Evolutionary conservation across 2,113 vertebrate genomes (phyloP).

Genomic region (Poecile atricapillus): DNA sequence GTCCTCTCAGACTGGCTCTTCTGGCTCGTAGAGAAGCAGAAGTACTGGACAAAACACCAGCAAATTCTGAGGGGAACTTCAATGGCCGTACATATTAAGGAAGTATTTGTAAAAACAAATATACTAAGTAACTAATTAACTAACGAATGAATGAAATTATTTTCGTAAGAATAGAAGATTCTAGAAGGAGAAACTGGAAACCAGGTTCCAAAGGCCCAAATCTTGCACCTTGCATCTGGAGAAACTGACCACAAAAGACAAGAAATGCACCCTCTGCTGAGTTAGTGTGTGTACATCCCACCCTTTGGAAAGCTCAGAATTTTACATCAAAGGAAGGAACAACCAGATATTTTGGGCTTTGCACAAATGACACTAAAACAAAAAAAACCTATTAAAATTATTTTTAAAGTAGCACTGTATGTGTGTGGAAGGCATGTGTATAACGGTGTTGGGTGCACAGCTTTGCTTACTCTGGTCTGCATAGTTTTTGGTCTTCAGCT

Average conservation of each 20-base stretch:
- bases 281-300: not conserved
- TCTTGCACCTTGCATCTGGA: not conserved
- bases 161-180: not conserved
- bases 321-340: not conserved
- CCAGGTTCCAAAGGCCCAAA: not conserved
- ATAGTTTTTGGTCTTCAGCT: conserved; percentile 95
- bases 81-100: not conserved
- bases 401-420: not conserved
- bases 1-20: not conserved
- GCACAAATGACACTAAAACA: not conserved
- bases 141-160: not conserved
- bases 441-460: not conserved
- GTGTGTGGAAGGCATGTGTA: not conserved
- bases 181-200: not conserved
- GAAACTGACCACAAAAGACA: not conserved
- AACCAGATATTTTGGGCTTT: not conserved
- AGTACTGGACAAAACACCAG: not conserved
- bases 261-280: not conserved
- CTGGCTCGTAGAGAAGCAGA: not conserved
- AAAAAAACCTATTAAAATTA: not conserved
- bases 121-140: not conserved
- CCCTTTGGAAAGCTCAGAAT: not conserved
- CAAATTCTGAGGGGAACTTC: not conserved
- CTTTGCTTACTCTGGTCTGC: conserved; percentile 88
- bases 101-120: not conserved